These are phyloP conservation scores for Gerosis bhagava DNA, from an alignment of 2,888 invertebrate genomes.

Conservation along the genomic window DNA sequence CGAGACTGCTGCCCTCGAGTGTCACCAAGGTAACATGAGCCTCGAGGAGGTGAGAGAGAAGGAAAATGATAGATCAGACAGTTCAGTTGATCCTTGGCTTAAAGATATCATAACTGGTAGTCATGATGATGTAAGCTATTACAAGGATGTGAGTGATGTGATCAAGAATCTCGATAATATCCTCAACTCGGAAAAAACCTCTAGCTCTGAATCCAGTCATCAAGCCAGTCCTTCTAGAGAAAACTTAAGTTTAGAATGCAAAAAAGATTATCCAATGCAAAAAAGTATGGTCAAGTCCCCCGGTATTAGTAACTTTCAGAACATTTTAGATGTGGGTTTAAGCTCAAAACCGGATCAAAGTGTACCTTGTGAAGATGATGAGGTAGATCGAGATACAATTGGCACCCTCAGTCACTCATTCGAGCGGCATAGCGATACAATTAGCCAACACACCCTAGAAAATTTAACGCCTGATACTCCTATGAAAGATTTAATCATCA, in stretches of 20 bases:
- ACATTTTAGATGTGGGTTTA: slow-evolving; percentile 58
- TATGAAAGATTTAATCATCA: slow-evolving; percentile 57
- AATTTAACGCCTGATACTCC: slow-evolving; percentile 73
- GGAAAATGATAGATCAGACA: slow-evolving; percentile 64
- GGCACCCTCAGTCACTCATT: slow-evolving; percentile 74
- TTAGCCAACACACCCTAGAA: slow-evolving; percentile 65
- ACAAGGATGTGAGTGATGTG: slow-evolving; percentile 83
- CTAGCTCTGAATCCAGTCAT: slow-evolving; percentile 82
- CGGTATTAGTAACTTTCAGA: slow-evolving; percentile 72
- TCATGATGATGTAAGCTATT: slow-evolving; percentile 83
- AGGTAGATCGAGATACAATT: slow-evolving; percentile 63
- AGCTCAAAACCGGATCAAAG: slow-evolving; percentile 45
- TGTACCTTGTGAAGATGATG: slow-evolving; percentile 56
- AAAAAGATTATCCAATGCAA: slow-evolving; percentile 67
- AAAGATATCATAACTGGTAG: slow-evolving; percentile 81
- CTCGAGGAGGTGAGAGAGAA: slow-evolving; percentile 56
- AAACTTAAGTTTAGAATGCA: slow-evolving; percentile 70
- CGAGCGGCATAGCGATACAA: slow-evolving; percentile 68
- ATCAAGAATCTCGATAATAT: slow-evolving; percentile 85
- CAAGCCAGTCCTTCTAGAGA: slow-evolving; percentile 80
- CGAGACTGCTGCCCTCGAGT: slow-evolving; percentile 63
- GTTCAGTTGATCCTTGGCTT: slow-evolving; percentile 82
- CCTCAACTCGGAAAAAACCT: slow-evolving; percentile 83
- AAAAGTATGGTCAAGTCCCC: slow-evolving; percentile 74
- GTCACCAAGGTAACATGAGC: slow-evolving; percentile 64